Conservation (phyloP, 2,888 invertebrate genomes). For the Anaspis maculata region DNA sequence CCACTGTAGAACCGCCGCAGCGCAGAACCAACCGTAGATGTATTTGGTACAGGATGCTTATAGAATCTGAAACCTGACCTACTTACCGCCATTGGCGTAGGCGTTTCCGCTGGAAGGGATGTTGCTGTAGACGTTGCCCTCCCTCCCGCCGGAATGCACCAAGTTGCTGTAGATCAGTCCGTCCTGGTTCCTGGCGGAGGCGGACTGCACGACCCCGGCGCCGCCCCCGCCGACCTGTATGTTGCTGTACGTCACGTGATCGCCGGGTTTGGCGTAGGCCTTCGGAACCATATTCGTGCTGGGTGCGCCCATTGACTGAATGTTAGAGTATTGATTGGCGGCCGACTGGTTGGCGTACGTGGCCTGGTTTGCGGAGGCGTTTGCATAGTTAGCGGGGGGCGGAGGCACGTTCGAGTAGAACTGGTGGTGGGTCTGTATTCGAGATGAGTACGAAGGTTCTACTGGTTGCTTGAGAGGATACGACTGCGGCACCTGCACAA, state of each 20-base stretch:
- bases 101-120: constrained; percentile 28
- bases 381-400: constrained; percentile 32
- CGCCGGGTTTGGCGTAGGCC: constrained; percentile 28
- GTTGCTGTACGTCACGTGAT: constrained; percentile 38
- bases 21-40: too few species aligned
- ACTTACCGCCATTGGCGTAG: constrained; percentile 34
- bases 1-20: too few species aligned
- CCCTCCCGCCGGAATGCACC: constrained; percentile 42
- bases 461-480: constrained; percentile 59
- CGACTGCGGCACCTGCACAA: constrained; percentile 72
- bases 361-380: constrained; percentile 19
- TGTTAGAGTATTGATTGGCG: too few species aligned
- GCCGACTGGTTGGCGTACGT: constrained; percentile 28
- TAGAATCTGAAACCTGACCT: too few species aligned
- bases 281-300: constrained; percentile 23
- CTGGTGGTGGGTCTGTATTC: constrained; percentile 47
- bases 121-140: constrained; percentile 50
- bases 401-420: constrained; percentile 40
- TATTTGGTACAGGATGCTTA: too few species aligned
- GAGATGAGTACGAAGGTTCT: constrained; percentile 68
- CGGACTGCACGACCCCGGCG: constrained; percentile 17
- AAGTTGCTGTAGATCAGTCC: constrained; percentile 49
- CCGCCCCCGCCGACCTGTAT: constrained; percentile 31
- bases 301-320: too few species aligned
- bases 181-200: constrained; percentile 40